Conservation (phyloP, 2,797 vertebrate species). For the Oceanodroma leucorhoa region DNA sequence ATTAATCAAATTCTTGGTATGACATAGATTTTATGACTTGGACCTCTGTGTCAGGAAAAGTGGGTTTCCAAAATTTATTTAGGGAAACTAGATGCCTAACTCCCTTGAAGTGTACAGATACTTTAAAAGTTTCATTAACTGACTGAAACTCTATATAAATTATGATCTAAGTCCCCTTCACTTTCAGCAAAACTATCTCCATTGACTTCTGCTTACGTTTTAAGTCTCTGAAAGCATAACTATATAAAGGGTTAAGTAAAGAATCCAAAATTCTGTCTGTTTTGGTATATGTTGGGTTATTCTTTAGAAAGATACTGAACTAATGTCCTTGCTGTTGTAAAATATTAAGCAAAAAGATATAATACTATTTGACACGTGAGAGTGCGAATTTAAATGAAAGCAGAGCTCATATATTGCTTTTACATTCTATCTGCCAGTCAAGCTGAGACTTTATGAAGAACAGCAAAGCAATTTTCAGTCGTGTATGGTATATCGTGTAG, state of each 20-base stretch:
- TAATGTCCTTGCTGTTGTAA: constrained; percentile 49
- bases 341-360: constrained; percentile 63
- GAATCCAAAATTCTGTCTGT: background rate
- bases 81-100: background rate
- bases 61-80: background rate
- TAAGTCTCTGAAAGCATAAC: background rate
- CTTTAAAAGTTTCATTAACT: background rate
- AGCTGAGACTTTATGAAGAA: constrained; percentile 67
- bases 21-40: background rate
- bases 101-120: background rate
- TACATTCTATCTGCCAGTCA: constrained; percentile 70
- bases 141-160: background rate
- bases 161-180: background rate
- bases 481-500: constrained; percentile 61
- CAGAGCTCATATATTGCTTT: constrained; percentile 70
- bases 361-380: constrained; percentile 39
- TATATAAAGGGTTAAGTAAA: constrained; percentile 24
- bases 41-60: background rate
- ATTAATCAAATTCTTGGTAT: background rate
- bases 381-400: constrained; percentile 70
- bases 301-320: constrained; percentile 1
- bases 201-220: background rate
- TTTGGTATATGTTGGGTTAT: constrained; percentile 9
- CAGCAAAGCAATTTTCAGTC: constrained; percentile 73
- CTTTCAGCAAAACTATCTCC: background rate